These are phyloP conservation scores for Poecilia latipinna DNA, from an alignment of 2,113 vertebrate genomes.

Conservation along the genomic window DNA sequence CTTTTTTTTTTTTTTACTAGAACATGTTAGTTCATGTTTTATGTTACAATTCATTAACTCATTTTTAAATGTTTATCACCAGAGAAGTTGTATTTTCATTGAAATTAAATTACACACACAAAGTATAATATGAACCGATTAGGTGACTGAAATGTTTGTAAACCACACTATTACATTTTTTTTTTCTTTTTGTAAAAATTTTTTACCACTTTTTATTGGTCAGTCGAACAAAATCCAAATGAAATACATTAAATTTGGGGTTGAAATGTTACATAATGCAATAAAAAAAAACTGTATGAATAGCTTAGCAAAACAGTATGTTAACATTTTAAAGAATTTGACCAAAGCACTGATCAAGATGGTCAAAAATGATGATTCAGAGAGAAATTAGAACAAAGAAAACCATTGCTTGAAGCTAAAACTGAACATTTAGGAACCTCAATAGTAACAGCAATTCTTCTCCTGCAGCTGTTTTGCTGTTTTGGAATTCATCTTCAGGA, in stretches of 20 bases:
- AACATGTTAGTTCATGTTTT: background rate
- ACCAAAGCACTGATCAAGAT: no score
- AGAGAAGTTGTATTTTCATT: background rate
- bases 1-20: background rate
- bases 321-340: constrained; percentile 4
- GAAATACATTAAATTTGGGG: background rate
- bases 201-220: background rate
- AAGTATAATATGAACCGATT: background rate
- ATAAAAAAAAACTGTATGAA: no score
- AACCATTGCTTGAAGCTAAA: background rate
- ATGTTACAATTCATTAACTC: background rate
- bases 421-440: constrained; percentile 10
- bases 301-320: background rate
- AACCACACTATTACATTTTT: no score
- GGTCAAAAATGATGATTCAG: background rate
- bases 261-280: background rate
- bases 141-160: background rate
- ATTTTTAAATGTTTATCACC: no score
- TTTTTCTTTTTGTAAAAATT: no score
- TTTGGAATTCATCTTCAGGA: constrained; percentile 37
- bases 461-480: constrained; percentile 36
- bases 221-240: background rate
- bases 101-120: background rate
- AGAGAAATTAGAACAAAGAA: background rate
- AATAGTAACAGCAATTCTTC: constrained; percentile 1